A percentile compares a stretch with the other conserved stretches of the same genome.
These are phyloP conservation scores for Plebejus melissa DNA, from an alignment of 2,888 invertebrate species.

Conservation along the genomic window DNA sequence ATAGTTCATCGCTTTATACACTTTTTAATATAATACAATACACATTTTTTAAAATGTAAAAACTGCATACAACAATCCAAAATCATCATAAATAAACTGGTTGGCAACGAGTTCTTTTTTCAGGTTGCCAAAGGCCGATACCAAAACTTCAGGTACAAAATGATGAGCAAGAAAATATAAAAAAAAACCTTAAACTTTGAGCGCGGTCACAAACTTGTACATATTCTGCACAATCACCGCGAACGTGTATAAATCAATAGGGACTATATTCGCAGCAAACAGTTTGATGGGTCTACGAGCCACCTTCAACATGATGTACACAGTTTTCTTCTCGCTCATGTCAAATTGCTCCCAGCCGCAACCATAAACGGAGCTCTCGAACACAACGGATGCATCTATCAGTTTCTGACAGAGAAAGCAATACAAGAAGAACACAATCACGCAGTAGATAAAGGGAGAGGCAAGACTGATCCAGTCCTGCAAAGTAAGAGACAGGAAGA, in stretches of 20 bases:
- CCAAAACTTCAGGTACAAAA: no score
- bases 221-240: slow-evolving; percentile 58
- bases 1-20: no score
- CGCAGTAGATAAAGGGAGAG: slow-evolving; percentile 56
- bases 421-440: slow-evolving; percentile 60
- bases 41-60: no score
- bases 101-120: no score
- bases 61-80: no score
- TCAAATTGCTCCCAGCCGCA: slow-evolving; percentile 68
- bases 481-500: slow-evolving; percentile 56
- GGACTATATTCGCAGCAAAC: slow-evolving; percentile 62
- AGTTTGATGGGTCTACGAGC: slow-evolving; percentile 57
- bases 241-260: slow-evolving; percentile 65
- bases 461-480: slow-evolving; percentile 54
- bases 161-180: neutral
- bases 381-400: slow-evolving; percentile 56
- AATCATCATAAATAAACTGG: no score
- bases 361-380: slow-evolving; percentile 56
- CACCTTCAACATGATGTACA: slow-evolving; percentile 56
- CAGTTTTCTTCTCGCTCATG: slow-evolving; percentile 49
- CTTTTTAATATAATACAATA: no score
- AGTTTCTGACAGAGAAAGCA: slow-evolving; percentile 61
- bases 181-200: slow-evolving; percentile 47
- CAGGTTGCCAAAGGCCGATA: no score
- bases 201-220: slow-evolving; percentile 64